These are phyloP conservation scores for Aphaenogaster floridana DNA, from an alignment of 1,140 invertebrate species.

Conservation along the genomic window DNA sequence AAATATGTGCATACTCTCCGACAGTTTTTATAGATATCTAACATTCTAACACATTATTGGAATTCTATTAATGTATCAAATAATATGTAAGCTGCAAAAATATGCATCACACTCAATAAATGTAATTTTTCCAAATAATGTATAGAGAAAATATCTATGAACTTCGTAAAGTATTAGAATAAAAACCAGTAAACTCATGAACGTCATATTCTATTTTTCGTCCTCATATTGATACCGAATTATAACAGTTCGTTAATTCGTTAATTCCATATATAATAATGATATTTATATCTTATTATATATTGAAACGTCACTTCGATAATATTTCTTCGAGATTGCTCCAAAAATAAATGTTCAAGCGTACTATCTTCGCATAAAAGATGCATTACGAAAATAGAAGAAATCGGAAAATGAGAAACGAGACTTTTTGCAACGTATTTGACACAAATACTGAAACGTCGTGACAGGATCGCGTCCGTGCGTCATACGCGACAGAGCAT, in stretches of 20 bases:
- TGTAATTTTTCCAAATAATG: conserved; percentile 1
- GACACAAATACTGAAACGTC: neutral
- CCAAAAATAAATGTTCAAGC: neutral
- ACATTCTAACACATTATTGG: neutral
- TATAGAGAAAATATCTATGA: neutral
- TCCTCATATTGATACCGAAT: neutral
- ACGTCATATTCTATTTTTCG: no score
- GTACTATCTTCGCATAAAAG: neutral
- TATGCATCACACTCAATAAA: neutral
- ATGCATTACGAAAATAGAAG: neutral
- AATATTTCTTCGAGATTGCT: neutral
- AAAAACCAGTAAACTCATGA: neutral
- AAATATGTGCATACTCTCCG: neutral
- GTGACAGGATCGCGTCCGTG: neutral
- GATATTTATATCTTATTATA: neutral
- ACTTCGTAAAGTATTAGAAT: neutral
- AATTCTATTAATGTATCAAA: neutral
- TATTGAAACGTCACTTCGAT: neutral
- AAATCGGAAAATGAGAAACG: neutral
- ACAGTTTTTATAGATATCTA: neutral
- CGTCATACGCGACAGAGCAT: conserved; percentile 26
- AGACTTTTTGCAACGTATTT: neutral
- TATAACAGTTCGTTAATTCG: neutral
- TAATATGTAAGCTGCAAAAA: neutral
- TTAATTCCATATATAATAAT: neutral